Percentiles rank a stretch among this genome's conserved stretches.
Conservation (phyloP, 2,888 invertebrate species). For the Coecobrya sp. region DNA sequence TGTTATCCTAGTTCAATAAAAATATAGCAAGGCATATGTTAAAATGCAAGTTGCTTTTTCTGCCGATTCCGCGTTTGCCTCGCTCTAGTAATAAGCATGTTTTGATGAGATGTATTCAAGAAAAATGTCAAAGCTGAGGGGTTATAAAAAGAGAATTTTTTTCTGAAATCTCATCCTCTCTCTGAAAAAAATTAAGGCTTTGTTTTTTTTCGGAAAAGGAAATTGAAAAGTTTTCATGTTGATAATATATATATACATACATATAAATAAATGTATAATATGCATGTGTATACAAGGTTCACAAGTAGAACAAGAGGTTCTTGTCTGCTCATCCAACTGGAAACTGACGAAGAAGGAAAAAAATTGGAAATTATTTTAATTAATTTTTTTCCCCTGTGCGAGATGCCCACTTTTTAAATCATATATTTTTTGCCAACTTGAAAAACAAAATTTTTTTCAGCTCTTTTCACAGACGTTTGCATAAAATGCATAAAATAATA, state of each 20-base stretch:
- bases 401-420: background rate
- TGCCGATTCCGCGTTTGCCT: too few relatives aligned
- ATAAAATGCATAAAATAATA: too few relatives aligned
- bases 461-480: background rate
- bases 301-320: background rate
- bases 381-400: slow-evolving; percentile 14
- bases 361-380: slow-evolving; percentile 12
- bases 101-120: background rate
- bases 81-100: too few relatives aligned
- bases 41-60: too few relatives aligned
- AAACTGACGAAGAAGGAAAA: background rate
- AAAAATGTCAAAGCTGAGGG: slow-evolving; percentile 1
- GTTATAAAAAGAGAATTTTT: background rate
- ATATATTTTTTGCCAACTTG: background rate
- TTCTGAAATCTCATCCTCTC: background rate
- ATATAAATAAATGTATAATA: background rate
- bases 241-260: background rate
- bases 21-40: too few relatives aligned
- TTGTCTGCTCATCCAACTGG: background rate
- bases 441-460: background rate
- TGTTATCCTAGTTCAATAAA: too few relatives aligned
- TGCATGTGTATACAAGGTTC: too few relatives aligned
- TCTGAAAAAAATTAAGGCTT: background rate
- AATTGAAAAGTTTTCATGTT: slow-evolving; percentile 7
- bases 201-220: background rate